A percentile compares a stretch with the other conserved stretches of the same genome.
Conservation (phyloP, 30 jellyfish, hydroid and myxozoan genomes). For the Pseudorhiza aurosa region DNA sequence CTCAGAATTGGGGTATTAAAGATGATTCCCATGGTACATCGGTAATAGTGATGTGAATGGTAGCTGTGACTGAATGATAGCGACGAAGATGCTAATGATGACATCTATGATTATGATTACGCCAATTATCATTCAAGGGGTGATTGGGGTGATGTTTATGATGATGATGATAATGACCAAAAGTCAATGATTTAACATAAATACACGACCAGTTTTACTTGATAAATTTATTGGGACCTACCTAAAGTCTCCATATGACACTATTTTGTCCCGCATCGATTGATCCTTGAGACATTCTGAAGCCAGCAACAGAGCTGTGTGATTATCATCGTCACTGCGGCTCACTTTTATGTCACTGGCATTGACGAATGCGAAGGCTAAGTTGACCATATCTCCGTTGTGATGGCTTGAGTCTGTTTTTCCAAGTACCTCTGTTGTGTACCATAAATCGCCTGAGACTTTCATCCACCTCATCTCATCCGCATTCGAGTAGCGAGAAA, state of each 20-base stretch:
- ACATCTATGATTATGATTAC: too few species aligned
- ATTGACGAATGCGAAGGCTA: slow-evolving; percentile 27
- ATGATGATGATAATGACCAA: too few species aligned
- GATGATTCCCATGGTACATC: too few species aligned
- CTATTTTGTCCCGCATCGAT: slow-evolving; percentile 28
- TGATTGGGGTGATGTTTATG: too few species aligned
- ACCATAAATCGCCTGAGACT: slow-evolving; percentile 49
- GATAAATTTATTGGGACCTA: background rate
- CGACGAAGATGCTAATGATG: too few species aligned
- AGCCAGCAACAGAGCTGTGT: slow-evolving; percentile 42
- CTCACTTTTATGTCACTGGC: slow-evolving; percentile 50
- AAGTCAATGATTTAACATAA: too few species aligned
- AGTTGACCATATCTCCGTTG: slow-evolving; percentile 38
- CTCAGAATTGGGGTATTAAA: too few species aligned
- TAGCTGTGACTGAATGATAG: too few species aligned
- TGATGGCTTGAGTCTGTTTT: background rate
- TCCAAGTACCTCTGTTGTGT: slow-evolving; percentile 11
- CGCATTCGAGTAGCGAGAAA: slow-evolving; percentile 40
- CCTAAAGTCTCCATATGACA: slow-evolving; percentile 68
- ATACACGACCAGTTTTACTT: too few species aligned
- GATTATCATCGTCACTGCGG: slow-evolving; percentile 34
- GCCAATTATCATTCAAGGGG: too few species aligned
- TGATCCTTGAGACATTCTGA: slow-evolving; percentile 26
- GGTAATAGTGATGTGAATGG: too few species aligned
- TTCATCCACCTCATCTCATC: slow-evolving; percentile 55